Base-by-base conservation (phyloP, 2,113 vertebrate species). In the Hypanus sabinus region DNA sequence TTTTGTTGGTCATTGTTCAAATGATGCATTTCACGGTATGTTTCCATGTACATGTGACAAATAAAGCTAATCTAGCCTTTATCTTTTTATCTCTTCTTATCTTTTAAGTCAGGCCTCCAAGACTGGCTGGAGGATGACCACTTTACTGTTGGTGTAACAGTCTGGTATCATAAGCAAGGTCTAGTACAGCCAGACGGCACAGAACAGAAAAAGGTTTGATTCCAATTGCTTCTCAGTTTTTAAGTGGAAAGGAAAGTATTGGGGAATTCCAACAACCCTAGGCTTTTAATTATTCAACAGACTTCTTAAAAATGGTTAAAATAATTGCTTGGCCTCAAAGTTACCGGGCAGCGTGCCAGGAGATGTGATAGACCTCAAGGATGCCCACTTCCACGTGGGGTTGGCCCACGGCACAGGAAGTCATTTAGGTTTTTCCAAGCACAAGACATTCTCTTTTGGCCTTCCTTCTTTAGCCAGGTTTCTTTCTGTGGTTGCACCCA, bases 301-400 rank as follows among this genome's bases (percentile, higher is more conserved):
- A 38, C 91, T 46, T 20, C 24, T 11, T 22, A 46, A 92, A 92
- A 73, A 18, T 18, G 5, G 30, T 92, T 65, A 93, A 93, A 70
- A 93, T 55, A 68, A 70, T 73, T 73, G 91, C 68, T 22, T 20
- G 0, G 36, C 68, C 91, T 93, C 91, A 46, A 55, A 46, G 24
- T 93, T 70, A 24, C 70, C 73, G 8, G 68, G 91, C 91, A 73
- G 36, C 5, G 0, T 46, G 68, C 68, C 91, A 93, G 91, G 22
- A 93, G 91, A 93, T 73, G 60, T 92, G 68, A 73, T 6, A 55
- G 91, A 93, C 68, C 91, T 93, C 68, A 93, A 93, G 36, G 24
- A 30, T 73, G 91, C 68, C 68, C 70, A 93, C 68, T 73, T 93
- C 68, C 70, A 73, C 22, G 36, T 73, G 68, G 68, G 33, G 68